Conservation (phyloP, 2,797 vertebrate species). For the Centroberyx gerrardi region DNA sequence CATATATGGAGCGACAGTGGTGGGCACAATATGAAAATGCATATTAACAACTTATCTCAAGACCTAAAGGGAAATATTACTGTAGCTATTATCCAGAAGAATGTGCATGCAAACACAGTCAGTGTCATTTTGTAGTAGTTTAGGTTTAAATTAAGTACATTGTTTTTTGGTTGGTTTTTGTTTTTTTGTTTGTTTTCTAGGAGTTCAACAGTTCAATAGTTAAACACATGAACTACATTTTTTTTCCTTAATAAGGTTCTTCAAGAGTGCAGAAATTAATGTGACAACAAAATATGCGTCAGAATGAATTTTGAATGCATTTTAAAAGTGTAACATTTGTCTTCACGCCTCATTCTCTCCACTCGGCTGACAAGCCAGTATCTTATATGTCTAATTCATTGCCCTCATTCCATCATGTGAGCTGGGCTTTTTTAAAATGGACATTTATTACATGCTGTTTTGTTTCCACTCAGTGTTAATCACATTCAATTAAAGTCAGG, state of each 20-base stretch:
- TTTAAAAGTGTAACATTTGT: constrained; percentile 20
- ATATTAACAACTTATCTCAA: background rate
- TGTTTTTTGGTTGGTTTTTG: no score
- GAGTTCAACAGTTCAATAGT: no score
- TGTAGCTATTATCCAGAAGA: no score
- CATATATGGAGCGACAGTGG: background rate
- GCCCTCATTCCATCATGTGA: constrained; percentile 76
- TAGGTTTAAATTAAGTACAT: no score
- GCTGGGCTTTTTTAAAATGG: constrained; percentile 62
- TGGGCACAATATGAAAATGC: background rate
- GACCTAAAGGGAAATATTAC: background rate
- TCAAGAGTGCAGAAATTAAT: constrained; percentile 32
- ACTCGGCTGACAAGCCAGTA: constrained; percentile 46
- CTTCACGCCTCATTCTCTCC: constrained; percentile 27
- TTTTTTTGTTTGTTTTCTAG: no score
- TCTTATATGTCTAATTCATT: constrained; percentile 75
- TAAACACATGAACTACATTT: background rate
- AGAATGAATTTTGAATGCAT: constrained; percentile 16
- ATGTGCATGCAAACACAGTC: no score
- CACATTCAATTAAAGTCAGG: constrained; percentile 79
- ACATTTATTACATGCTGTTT: constrained; percentile 78
- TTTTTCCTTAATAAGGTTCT: constrained; percentile 6
- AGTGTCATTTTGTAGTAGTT: no score
- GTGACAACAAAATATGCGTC: background rate
- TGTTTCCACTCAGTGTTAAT: constrained; percentile 80